These are phyloP conservation scores for Gobiocypris rarus DNA, from an alignment of 2,113 vertebrate species.

Conservation along the genomic window DNA sequence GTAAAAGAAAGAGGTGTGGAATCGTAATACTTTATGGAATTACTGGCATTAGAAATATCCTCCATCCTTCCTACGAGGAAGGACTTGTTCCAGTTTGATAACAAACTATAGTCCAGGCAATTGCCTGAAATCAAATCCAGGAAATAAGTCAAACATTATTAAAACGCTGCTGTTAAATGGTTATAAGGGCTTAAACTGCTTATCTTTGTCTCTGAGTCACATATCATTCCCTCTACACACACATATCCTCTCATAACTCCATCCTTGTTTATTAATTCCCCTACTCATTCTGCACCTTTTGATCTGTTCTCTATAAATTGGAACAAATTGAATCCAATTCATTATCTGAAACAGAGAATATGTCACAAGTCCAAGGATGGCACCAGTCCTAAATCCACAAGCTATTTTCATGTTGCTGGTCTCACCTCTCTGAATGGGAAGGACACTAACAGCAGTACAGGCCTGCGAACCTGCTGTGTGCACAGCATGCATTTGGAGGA, in stretches of 20 bases:
- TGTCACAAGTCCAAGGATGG: slow-evolving; percentile 38
- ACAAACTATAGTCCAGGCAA: not conserved
- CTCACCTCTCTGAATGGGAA: slow-evolving; percentile 27
- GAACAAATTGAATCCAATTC: slow-evolving; percentile 47
- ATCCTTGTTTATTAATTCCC: slow-evolving; percentile 35
- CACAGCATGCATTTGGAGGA: slow-evolving; percentile 37
- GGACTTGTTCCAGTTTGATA: slow-evolving; percentile 8
- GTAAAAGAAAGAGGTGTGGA: not conserved
- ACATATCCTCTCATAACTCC: not conserved
- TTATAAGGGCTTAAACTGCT: slow-evolving; percentile 25
- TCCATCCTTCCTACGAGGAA: not conserved
- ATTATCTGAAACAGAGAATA: slow-evolving; percentile 44
- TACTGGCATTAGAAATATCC: not conserved
- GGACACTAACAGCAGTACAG: slow-evolving; percentile 28
- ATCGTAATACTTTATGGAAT: slow-evolving; percentile 13
- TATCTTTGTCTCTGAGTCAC: slow-evolving; percentile 32
- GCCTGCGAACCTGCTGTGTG: slow-evolving; percentile 10
- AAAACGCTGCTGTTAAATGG: slow-evolving; percentile 7
- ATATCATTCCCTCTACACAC: not conserved
- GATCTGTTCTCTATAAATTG: slow-evolving; percentile 33
- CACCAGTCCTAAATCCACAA: slow-evolving; percentile 44
- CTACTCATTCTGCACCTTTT: slow-evolving; percentile 26
- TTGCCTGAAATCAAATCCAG: slow-evolving; percentile 10
- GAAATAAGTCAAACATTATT: slow-evolving; percentile 22
- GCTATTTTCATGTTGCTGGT: slow-evolving; percentile 30